Evolutionary conservation across 2,888 invertebrate genomes (phyloP), one percentile per base, ranked within the genome.

Genomic region (Nycteola revayana): DNA sequence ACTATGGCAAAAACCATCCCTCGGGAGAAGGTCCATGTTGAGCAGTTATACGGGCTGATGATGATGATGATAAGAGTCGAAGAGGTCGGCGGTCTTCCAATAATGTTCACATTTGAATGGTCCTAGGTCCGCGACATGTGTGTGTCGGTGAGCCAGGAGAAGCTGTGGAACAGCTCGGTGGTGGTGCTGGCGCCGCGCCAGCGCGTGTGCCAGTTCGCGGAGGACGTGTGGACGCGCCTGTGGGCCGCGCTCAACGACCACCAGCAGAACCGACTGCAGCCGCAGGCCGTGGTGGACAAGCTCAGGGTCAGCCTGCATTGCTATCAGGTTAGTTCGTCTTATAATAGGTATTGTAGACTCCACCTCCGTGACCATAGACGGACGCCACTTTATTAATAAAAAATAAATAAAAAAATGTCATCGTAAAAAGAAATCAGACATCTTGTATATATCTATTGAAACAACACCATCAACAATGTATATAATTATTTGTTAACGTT

Each of bases 181-280:
- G 95, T 95, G 92, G 86, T 96, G 28, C 81, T 96, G 32, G 94
- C 96, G 1, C 95, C 96, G 1, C 93, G 95, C 36, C 96, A 96
- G 76, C 90, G 96, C 43, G 90, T 96, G 27, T 91, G 94, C n/a
- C 95, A 95, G 36, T 95, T 95, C 75, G 90, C 93, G 30, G 92
- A 92, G 45, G 96, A 96, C 75, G 91, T 94, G 60, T 96, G 96
- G 96, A 95, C 95, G 23, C 91, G 93, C 44, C 80, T 96, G 51
- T 96, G 95, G 95, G 93, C 93, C 54, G 91, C 92, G 44, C 89
- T 94, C 18, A 90, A 70, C 53, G 62, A 63, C 50, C 61, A 90
- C 91, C 69, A 26, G 32, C 49, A 40, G 24, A 40, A 26, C 31
- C 56, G 91, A 84, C 90, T 95, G 58, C 90, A 88, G 34, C 92